A percentile compares a stretch with the other conserved stretches of the same genome.
phyloP scores from a whole-genome alignment of 2,888 invertebrate species.

The Apodemia duryi region DNA sequence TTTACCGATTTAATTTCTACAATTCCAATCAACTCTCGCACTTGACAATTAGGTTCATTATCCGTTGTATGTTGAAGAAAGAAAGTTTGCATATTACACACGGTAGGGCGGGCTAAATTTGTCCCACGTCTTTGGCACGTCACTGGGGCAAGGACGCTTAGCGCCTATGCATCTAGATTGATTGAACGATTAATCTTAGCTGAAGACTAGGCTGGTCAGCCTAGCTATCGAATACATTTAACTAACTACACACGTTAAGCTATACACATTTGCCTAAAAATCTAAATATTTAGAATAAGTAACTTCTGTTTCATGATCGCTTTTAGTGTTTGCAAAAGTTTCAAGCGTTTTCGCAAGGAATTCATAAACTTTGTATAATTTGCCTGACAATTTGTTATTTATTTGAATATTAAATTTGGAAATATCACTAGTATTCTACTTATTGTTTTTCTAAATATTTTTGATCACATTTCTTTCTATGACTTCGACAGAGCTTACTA shows the following conservation, averaged over 20 bases:
- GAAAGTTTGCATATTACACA: slow-evolving; percentile 56
- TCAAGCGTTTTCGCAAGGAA: no score
- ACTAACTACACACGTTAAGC: neutral
- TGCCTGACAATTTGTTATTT: no score
- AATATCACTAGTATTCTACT: no score
- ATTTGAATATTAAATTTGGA: no score
- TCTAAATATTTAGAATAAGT: neutral
- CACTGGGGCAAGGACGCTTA: slow-evolving; percentile 74
- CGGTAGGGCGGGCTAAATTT: slow-evolving; percentile 65
- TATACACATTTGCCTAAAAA: neutral
- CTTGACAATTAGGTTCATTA: slow-evolving; percentile 43
- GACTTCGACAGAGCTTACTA: no score
- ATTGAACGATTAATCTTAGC: slow-evolving; percentile 70
- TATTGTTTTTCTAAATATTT: neutral
- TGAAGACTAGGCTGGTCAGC: slow-evolving; percentile 31
- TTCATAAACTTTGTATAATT: no score
- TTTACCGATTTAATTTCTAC: slow-evolving; percentile 39
- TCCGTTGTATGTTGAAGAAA: slow-evolving; percentile 47
- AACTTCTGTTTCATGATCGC: neutral
- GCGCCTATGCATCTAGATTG: slow-evolving; percentile 68
- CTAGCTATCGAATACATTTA: neutral
- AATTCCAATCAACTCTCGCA: slow-evolving; percentile 32
- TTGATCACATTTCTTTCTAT: neutral
- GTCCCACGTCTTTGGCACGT: slow-evolving; percentile 63
- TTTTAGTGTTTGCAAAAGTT: no score